These are phyloP conservation scores for Felis chaus DNA, from an alignment of 2,113 vertebrate genomes.

Conservation along the genomic window DNA sequence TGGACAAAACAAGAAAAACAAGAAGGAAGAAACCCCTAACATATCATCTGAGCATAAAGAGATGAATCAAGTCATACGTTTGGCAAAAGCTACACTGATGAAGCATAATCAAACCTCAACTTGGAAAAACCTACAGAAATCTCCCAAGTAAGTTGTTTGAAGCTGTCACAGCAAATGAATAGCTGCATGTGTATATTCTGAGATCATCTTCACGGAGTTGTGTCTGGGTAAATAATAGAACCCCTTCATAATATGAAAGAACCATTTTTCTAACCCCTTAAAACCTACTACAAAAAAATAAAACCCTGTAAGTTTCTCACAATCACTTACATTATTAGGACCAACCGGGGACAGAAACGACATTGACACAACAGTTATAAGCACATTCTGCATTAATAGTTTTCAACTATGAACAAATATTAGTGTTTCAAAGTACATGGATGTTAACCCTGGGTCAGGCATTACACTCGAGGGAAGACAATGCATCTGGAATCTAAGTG, in stretches of 20 bases:
- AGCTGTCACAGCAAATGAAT: not conserved
- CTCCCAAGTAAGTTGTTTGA: not conserved
- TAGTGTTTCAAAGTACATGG: not conserved
- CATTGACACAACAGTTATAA: not conserved
- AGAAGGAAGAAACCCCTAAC: not conserved
- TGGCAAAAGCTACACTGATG: conserved; percentile 2
- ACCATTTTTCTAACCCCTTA: not conserved
- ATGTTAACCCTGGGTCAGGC: not conserved
- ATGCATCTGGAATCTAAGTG: not conserved
- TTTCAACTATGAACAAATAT: not conserved
- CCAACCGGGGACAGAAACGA: not conserved
- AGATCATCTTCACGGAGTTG: conserved; percentile 16
- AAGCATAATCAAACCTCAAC: not conserved
- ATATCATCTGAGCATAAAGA: not conserved
- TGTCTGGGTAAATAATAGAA: not conserved
- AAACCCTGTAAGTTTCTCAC: not conserved
- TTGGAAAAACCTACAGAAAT: not conserved
- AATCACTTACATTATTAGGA: not conserved
- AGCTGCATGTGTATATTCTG: not conserved
- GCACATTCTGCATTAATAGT: not conserved
- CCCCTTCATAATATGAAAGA: not conserved
- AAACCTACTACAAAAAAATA: not conserved
- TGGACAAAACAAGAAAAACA: conserved; percentile 2
- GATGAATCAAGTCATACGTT: not conserved
- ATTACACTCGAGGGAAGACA: not conserved